Evolutionary conservation across 2,113 vertebrate species (phyloP), one percentile per base, ranked within the genome.

Genomic region (Piprites chloris): DNA sequence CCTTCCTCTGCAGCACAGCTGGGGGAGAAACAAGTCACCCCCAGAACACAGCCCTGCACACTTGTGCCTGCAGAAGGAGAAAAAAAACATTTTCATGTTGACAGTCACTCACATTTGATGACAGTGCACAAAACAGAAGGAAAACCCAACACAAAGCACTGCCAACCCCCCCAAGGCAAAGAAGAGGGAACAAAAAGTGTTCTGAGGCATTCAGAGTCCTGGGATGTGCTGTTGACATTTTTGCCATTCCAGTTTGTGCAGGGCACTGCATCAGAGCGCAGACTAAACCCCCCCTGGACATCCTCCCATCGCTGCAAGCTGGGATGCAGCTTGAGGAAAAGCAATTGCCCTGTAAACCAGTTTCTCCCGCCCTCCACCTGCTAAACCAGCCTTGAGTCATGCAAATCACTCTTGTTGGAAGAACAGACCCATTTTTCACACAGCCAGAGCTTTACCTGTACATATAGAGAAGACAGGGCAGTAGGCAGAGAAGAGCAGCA

Each of bases 1-100:
- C 99, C 84, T 99, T 98, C 52, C 99, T 98, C 98, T 99, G 99
- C 80, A 99, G 97, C 52, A 99, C 96, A 1, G 98, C 99, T 87
- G 85, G 12, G 78, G 50, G 30, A 68, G 55, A 94, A 67, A 87
- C 28, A 69, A 58, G 33, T 16, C 12, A 63, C 27, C 12, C 19
- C 27, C 10, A 15, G 39, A 56, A 33, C 22, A 47, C 28, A 84
- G 9, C 20, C 20, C 37, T 32, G 33, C 26, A n/a, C 18, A 41
- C 5, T 5, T 50, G 0, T n/a, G 17, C 20, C 21, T 13, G 30
- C 18, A 63, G 15, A 23, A 55, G 28, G n/a, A 53, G 21, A 47
- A 66, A 17, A 75, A 47, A 69, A 58, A 3, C 12, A 26, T 15
- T n/a, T 35, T 20, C 2, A 12, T 52, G 33, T 6, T 47, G 37